These are phyloP conservation scores for Henricia sp. DNA, from an alignment of 53 echinoderm and acorn worm genomes.

Conservation along the genomic window DNA sequence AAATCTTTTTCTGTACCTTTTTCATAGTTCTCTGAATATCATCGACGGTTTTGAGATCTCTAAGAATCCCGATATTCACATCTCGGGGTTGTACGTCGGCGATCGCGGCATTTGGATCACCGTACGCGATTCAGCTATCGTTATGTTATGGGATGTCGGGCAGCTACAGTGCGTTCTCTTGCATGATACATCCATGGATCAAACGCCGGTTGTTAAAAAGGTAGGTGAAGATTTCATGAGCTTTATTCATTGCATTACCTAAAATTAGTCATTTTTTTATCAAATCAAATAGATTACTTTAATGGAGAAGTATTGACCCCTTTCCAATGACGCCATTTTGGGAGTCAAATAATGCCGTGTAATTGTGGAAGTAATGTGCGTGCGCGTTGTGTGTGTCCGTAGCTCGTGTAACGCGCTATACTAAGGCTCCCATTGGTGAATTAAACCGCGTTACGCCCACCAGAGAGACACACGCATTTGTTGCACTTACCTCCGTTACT, in stretches of 20 bases:
- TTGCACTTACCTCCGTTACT: too few species aligned
- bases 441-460: too few species aligned
- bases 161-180: slow-evolving; percentile 78
- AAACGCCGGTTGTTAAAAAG: slow-evolving; percentile 60
- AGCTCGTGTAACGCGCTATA: too few species aligned
- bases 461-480: too few species aligned
- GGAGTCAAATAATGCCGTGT: too few species aligned
- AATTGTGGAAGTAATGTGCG: too few species aligned
- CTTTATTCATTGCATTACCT: not conserved
- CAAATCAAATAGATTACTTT: too few species aligned
- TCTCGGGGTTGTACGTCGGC: slow-evolving; percentile 70
- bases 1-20: not conserved
- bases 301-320: too few species aligned
- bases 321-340: too few species aligned
- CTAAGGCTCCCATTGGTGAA: too few species aligned
- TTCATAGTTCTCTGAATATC: slow-evolving; percentile 78
- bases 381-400: too few species aligned
- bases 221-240: not conserved
- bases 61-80: slow-evolving; percentile 78
- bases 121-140: slow-evolving; percentile 77
- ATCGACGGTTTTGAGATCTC: slow-evolving; percentile 92
- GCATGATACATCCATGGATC: slow-evolving; percentile 86
- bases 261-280: too few species aligned
- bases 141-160: slow-evolving; percentile 80
- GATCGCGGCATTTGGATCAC: slow-evolving; percentile 86